phyloP scores from a whole-genome alignment of 2,888 invertebrate genomes.

The Crocallis elinguaria region DNA sequence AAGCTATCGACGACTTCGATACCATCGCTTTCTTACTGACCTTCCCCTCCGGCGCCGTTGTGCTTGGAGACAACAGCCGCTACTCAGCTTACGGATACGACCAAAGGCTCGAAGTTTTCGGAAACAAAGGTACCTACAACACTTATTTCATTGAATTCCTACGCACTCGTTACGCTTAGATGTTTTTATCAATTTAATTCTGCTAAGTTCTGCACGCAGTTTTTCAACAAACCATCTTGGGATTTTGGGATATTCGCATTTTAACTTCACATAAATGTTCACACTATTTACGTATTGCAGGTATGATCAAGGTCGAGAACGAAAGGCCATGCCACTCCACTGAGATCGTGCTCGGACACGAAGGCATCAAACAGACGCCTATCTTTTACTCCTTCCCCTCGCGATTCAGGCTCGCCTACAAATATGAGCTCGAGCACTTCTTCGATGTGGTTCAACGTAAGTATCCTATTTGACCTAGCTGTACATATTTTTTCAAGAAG shows the following conservation, averaged over 20 bases:
- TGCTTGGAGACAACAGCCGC: conserved; percentile 86
- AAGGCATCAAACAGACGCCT: conserved; percentile 73
- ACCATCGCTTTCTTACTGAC: conserved; percentile 85
- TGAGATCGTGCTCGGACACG: conserved; percentile 64
- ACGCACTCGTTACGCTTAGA: no score
- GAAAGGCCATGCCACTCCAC: conserved; percentile 79
- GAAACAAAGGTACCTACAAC: conserved; percentile 79
- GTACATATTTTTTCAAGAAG: neutral
- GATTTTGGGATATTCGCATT: no score
- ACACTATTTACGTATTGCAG: conserved; percentile 37
- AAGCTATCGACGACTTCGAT: conserved; percentile 86
- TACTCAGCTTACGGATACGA: conserved; percentile 88
- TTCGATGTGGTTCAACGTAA: conserved; percentile 82
- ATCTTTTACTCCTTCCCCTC: conserved; percentile 87
- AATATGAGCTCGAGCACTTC: conserved; percentile 85
- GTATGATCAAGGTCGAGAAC: conserved; percentile 81
- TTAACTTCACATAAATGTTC: no score
- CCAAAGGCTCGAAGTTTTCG: conserved; percentile 87
- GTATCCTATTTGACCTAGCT: conserved; percentile 21
- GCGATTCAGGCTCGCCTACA: conserved; percentile 81
- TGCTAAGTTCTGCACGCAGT: no score
- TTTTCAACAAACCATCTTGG: no score
- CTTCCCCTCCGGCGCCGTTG: conserved; percentile 87
- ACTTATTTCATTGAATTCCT: neutral
- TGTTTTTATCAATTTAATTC: no score